Evolutionary conservation across 2,888 invertebrate species (phyloP).

Genomic region (Nymphalis urticae): DNA sequence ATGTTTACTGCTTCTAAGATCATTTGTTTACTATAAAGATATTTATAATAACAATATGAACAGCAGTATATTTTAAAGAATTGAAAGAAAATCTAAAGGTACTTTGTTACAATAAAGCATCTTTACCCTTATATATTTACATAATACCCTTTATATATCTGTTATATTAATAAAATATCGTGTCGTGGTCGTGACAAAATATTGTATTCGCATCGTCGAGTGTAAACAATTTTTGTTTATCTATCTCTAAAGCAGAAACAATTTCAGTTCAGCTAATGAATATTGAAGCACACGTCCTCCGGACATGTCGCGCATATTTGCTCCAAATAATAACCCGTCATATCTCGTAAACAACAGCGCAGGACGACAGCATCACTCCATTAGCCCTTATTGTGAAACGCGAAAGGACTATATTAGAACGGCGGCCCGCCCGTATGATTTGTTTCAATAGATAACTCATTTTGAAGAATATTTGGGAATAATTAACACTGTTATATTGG

Average conservation of each 20-base stretch:
- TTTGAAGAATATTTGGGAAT: too few relatives aligned
- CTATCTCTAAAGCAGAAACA: slow-evolving; percentile 9
- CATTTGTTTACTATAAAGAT: too few relatives aligned
- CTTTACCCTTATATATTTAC: too few relatives aligned
- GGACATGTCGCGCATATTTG: slow-evolving; percentile 27
- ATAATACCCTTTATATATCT: too few relatives aligned
- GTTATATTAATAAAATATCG: too few relatives aligned
- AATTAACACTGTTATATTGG: too few relatives aligned
- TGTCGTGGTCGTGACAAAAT: not conserved
- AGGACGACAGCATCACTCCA: not conserved
- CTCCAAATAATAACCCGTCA: slow-evolving; percentile 36
- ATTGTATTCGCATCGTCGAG: not conserved
- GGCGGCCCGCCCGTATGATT: not conserved
- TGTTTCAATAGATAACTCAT: not conserved
- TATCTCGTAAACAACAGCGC: slow-evolving; percentile 22
- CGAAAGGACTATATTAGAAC: not conserved
- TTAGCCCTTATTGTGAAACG: not conserved
- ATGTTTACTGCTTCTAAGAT: too few relatives aligned
- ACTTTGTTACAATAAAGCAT: too few relatives aligned
- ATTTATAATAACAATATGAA: too few relatives aligned
- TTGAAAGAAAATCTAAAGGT: too few relatives aligned
- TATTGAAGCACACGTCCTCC: slow-evolving; percentile 36
- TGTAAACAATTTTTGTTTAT: not conserved
- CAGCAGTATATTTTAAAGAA: too few relatives aligned
- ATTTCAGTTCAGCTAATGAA: slow-evolving; percentile 32